Conservation (phyloP, 2,113 vertebrate genomes). For the Daubentonia madagascariensis region DNA sequence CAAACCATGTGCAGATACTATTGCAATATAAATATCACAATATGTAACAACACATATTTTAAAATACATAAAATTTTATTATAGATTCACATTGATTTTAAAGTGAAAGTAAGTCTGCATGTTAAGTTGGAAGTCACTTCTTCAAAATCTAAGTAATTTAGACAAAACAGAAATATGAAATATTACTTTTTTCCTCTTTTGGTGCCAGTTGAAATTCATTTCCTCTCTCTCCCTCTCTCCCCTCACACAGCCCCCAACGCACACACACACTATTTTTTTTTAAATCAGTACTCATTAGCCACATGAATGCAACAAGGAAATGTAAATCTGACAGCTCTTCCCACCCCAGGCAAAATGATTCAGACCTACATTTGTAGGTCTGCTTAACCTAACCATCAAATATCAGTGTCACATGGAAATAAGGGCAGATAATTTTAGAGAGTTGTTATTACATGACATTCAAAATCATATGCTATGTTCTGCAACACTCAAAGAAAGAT, state of each 20-base stretch:
- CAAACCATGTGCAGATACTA: background rate
- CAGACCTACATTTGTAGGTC: constrained; percentile 28
- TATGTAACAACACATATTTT: background rate
- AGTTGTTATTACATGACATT: constrained; percentile 66
- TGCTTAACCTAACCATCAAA: constrained; percentile 62
- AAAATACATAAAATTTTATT: background rate
- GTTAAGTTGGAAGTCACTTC: too few species aligned
- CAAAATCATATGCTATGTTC: constrained; percentile 66
- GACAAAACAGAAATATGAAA: background rate
- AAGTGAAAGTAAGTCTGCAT: background rate
- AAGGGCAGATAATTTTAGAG: constrained; percentile 59
- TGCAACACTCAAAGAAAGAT: constrained; percentile 65
- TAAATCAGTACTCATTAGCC: constrained; percentile 29
- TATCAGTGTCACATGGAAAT: constrained; percentile 53
- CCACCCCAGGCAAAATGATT: background rate
- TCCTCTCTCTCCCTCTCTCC: too few species aligned
- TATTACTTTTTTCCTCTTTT: background rate
- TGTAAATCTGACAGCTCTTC: constrained; percentile 38
- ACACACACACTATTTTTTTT: background rate
- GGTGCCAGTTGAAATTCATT: background rate
- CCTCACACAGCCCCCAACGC: fast-evolving
- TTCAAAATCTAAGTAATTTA: background rate
- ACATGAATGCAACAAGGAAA: constrained; percentile 35
- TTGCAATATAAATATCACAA: too few species aligned
- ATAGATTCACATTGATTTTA: background rate